phyloP scores from a whole-genome alignment of 2,797 vertebrate genomes.

The Sebastiscus tertius region DNA sequence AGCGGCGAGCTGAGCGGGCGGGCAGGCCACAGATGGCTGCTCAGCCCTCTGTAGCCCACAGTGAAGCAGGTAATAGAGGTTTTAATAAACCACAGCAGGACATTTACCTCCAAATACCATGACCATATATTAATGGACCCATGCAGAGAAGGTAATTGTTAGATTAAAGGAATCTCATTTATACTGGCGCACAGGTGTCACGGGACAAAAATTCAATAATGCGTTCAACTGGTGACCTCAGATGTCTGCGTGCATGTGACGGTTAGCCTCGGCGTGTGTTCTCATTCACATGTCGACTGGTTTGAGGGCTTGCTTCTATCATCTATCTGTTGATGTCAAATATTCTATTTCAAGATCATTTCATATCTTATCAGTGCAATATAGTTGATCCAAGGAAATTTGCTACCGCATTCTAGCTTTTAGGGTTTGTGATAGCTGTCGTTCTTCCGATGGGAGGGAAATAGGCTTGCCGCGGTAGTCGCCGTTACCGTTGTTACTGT shows the following conservation, averaged over 20 bases:
- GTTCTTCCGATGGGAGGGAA: not conserved
- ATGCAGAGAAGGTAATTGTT: conserved; percentile 4
- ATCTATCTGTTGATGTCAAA: not conserved
- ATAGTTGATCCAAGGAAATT: not conserved
- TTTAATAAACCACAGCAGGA: conserved; percentile 66
- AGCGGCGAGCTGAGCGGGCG: not conserved
- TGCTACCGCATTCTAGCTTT: not conserved
- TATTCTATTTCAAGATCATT: not conserved
- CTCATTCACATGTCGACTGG: not conserved
- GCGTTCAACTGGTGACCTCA: not conserved
- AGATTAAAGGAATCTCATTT: conserved; percentile 54
- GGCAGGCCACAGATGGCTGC: conserved; percentile 29
- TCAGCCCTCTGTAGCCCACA: conserved; percentile 38
- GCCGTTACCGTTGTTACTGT: too few species aligned
- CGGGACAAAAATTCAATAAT: not conserved
- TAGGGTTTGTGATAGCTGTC: not conserved
- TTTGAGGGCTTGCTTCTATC: not conserved
- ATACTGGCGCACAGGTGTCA: conserved; percentile 18
- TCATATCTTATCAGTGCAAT: not conserved
- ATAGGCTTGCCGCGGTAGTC: not conserved
- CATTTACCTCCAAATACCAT: conserved; percentile 26
- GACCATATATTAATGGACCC: conserved; percentile 44
- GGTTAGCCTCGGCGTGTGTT: not conserved
- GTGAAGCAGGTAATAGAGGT: conserved; percentile 63
- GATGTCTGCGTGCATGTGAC: not conserved